phyloP scores from a whole-genome alignment of 2,797 vertebrate species.

The Lemur catta region DNA sequence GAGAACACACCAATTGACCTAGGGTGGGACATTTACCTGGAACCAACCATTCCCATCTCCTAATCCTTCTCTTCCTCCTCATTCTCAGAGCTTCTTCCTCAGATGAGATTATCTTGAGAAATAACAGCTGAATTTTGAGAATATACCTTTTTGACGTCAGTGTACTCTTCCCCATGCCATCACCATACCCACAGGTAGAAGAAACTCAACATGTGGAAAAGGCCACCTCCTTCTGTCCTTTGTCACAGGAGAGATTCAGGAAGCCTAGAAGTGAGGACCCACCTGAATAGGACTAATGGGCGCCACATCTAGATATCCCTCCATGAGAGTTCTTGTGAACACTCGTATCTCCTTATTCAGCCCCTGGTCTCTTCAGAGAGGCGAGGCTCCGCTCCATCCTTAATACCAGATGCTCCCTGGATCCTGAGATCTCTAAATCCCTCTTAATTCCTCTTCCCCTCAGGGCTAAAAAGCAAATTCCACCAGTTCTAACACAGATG shows the following conservation, averaged over 20 bases:
- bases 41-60: not conserved
- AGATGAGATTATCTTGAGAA: not conserved
- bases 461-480: not conserved
- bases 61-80: not conserved
- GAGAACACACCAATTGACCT: not conserved
- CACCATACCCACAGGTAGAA: not conserved
- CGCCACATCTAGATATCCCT: not conserved
- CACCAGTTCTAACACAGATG: rapidly evolving
- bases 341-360: too few relatives aligned
- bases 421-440: not conserved
- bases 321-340: not conserved
- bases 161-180: not conserved
- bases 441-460: not conserved
- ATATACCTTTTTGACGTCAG: not conserved
- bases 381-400: too few relatives aligned
- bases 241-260: not conserved
- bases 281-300: not conserved
- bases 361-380: not conserved
- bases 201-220: not conserved
- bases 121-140: not conserved
- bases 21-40: not conserved
- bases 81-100: not conserved
- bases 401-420: not conserved
- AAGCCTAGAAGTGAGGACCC: not conserved
- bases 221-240: not conserved